A percentile compares a stretch with the other conserved stretches of the same genome.
Evolutionary conservation across 2,888 invertebrate genomes (phyloP).

Genomic region (Coecobrya sp.): DNA sequence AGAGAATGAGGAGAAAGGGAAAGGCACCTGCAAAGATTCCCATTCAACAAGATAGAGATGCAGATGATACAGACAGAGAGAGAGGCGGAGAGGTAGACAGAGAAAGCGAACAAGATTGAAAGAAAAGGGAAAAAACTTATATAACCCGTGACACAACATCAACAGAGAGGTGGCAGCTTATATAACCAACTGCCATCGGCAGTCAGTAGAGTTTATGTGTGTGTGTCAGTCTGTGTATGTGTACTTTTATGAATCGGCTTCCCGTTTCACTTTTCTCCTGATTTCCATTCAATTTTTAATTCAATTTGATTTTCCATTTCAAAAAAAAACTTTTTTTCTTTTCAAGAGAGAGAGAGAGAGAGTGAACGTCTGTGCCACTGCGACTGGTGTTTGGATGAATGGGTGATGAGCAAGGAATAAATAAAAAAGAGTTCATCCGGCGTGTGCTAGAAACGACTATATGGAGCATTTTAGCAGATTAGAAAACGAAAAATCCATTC

Average conservation of each 20-base stretch:
- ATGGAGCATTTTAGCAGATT: conserved; percentile 1
- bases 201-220: no score
- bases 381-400: not conserved
- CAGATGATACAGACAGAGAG: not conserved
- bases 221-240: not conserved
- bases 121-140: not conserved
- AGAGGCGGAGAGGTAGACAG: not conserved
- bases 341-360: not conserved
- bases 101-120: no score
- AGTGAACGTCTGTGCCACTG: no score
- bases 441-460: not conserved
- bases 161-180: not conserved
- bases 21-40: conserved; percentile 40
- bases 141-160: not conserved
- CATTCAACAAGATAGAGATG: conserved; percentile 12
- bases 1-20: not conserved
- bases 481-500: not conserved
- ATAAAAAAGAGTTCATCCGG: not conserved
- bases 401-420: not conserved
- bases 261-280: not conserved
- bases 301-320: conserved; percentile 46
- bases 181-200: no score
- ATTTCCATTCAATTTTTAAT: conserved; percentile 38
- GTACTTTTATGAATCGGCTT: not conserved
- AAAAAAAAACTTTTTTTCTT: conserved; percentile 39